Conservation (phyloP, 2,113 vertebrate species). For the Osmerus eperlanus region DNA sequence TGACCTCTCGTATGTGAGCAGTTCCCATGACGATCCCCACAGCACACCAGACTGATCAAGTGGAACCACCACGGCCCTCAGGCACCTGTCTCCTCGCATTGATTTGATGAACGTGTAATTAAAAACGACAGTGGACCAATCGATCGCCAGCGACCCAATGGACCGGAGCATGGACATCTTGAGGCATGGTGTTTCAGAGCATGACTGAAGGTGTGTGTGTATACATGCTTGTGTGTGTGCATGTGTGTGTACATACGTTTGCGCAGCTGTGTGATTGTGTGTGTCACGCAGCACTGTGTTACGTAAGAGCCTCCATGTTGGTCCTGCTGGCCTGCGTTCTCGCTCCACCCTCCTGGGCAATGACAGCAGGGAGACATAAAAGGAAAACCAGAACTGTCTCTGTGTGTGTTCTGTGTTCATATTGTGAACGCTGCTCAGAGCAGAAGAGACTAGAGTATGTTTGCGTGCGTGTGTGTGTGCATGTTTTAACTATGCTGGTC, state of each 20-base stretch:
- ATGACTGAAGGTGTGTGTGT: not conserved
- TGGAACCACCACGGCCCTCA: constrained; percentile 55
- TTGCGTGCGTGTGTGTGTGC: no score
- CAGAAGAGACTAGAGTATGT: no score
- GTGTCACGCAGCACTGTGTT: no score
- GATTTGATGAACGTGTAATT: constrained; percentile 53
- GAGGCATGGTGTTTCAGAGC: not conserved
- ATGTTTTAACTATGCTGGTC: not conserved
- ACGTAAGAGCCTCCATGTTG: not conserved
- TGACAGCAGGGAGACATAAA: no score
- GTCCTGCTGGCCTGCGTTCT: not conserved
- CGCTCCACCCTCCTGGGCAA: not conserved
- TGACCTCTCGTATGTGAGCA: not conserved
- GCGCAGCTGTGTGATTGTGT: no score
- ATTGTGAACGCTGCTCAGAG: no score
- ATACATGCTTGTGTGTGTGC: not conserved
- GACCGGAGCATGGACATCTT: not conserved
- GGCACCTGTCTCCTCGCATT: constrained; percentile 47
- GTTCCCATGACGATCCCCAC: constrained; percentile 19
- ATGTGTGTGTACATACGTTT: no score
- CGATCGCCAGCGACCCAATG: constrained; percentile 40
- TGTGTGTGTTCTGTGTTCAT: no score
- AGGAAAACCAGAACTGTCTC: no score
- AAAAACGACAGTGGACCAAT: constrained; percentile 53
- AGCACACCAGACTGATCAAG: constrained; percentile 49